Conservation (phyloP, 2,113 vertebrate species). For the Trichechus manatus region DNA sequence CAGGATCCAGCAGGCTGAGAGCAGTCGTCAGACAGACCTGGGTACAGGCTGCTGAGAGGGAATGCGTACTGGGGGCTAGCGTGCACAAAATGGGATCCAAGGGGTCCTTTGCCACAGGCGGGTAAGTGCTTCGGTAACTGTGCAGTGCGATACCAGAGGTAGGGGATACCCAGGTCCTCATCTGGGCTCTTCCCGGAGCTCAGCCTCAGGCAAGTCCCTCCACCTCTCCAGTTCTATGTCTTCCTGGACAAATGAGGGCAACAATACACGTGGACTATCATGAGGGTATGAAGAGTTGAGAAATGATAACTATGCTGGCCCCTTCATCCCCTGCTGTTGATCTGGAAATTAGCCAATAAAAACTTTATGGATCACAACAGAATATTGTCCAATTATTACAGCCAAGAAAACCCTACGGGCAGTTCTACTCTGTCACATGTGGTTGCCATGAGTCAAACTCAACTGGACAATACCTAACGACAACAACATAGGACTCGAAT, state of each 20-base stretch:
- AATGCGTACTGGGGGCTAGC: no score
- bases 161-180: not conserved
- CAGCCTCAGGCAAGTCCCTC: not conserved
- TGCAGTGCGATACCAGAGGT: not conserved
- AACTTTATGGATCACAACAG: no score
- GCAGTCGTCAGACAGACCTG: not conserved
- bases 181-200: not conserved
- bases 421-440: no score
- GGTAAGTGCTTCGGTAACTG: not conserved
- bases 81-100: not conserved
- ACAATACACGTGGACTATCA: rapidly evolving
- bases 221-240: not conserved
- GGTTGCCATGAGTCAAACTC: no score
- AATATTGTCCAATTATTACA: no score
- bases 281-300: not conserved
- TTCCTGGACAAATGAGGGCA: not conserved
- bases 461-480: no score
- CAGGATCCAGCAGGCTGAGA: not conserved
- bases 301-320: not conserved
- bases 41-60: not conserved
- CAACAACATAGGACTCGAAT: no score
- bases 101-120: not conserved
- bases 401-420: no score
- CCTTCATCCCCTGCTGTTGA: no score
- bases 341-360: no score